These are phyloP conservation scores for Dione juno DNA, from an alignment of 2,888 invertebrate genomes.

Conservation along the genomic window DNA sequence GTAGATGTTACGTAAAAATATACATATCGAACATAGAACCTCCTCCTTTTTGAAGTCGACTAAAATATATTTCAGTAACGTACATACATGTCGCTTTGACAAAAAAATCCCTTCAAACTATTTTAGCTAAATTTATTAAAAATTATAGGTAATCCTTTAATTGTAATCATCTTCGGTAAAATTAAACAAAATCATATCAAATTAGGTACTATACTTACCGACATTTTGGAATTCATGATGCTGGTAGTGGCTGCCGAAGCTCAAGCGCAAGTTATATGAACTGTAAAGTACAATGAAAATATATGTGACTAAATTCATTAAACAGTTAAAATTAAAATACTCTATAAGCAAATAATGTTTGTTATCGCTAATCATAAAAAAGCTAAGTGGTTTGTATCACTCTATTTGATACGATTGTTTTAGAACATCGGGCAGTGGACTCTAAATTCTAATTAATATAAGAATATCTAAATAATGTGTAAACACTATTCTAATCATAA, in stretches of 20 bases:
- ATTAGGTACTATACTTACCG: constrained; percentile 10
- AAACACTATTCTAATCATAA: not conserved
- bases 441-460: constrained; percentile 10
- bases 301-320: not conserved
- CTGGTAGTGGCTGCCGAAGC: not conserved
- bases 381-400: not conserved
- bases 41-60: too few species aligned
- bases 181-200: too few species aligned
- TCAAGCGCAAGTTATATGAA: constrained; percentile 3
- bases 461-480: not conserved
- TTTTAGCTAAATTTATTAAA: too few species aligned
- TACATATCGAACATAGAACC: too few species aligned
- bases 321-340: not conserved
- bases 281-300: constrained; percentile 10
- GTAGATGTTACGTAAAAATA: too few species aligned
- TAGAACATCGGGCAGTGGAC: not conserved
- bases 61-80: too few species aligned
- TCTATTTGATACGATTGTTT: constrained; percentile 1
- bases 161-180: too few species aligned
- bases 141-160: too few species aligned
- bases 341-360: not conserved
- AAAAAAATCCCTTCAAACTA: too few species aligned
- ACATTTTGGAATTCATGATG: not conserved
- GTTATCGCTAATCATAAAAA: not conserved
- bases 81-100: too few species aligned